A percentile compares a stretch with the other conserved stretches of the same genome.
phyloP scores from a whole-genome alignment of 2,797 vertebrate genomes.

The Pseudochirops cupreus region DNA sequence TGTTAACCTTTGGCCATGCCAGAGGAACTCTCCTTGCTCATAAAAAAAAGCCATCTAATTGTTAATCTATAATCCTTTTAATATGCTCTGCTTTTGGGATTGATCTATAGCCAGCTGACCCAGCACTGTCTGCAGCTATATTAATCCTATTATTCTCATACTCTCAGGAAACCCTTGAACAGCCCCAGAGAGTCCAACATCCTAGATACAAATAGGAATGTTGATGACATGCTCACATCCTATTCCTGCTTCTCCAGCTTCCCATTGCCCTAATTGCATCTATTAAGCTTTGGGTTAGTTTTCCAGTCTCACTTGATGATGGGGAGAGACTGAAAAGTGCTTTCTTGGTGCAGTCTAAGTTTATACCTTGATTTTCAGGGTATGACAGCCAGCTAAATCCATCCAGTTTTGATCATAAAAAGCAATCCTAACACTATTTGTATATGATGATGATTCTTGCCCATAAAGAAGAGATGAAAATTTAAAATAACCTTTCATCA shows the following conservation, averaged over 20 bases:
- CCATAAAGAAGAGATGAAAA: background rate
- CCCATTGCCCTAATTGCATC: slow-evolving; percentile 81
- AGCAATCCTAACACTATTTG: background rate
- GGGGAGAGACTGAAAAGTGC: background rate
- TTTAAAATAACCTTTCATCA: background rate
- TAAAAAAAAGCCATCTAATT: slow-evolving; percentile 96
- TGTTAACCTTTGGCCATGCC: slow-evolving; percentile 89
- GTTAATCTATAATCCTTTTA: slow-evolving; percentile 99
- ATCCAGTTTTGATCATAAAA: slow-evolving; percentile 62
- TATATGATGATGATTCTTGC: background rate
- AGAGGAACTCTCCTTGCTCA: slow-evolving; percentile 87
- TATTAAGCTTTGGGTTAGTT: slow-evolving; percentile 69
- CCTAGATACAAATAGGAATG: slow-evolving; percentile 82
- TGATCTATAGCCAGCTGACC: slow-evolving; percentile 95
- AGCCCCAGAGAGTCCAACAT: slow-evolving; percentile 83
- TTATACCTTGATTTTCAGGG: background rate
- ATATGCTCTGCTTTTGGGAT: slow-evolving; percentile 91
- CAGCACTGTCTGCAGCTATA: slow-evolving; percentile 90
- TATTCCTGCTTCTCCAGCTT: slow-evolving; percentile 82
- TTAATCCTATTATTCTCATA: slow-evolving; percentile 96
- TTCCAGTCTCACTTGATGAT: background rate
- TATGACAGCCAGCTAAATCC: slow-evolving; percentile 55
- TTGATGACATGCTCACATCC: slow-evolving; percentile 80
- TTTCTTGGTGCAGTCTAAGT: background rate
- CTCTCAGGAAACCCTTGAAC: slow-evolving; percentile 87